phyloP scores from a whole-genome alignment of 2,888 invertebrate genomes.

The Hydropsyche betteni region DNA sequence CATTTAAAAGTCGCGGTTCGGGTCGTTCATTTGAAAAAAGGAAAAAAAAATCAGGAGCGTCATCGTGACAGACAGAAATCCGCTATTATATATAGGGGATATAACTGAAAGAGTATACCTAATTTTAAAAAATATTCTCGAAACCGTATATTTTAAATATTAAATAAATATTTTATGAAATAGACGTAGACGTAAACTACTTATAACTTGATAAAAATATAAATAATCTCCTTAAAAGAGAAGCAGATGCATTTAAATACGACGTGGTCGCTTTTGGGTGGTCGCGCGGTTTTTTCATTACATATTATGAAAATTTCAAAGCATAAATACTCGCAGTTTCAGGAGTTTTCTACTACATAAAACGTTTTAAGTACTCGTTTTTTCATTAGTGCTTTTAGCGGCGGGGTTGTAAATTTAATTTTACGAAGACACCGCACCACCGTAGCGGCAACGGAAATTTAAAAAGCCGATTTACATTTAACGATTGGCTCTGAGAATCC shows the following conservation, averaged over 20 bases:
- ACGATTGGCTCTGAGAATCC: too few species aligned
- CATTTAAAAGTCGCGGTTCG: too few species aligned
- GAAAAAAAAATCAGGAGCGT: too few species aligned
- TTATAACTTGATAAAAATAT: constrained; percentile 7
- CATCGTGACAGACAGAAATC: too few species aligned
- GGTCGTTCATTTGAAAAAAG: too few species aligned
- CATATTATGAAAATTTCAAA: constrained; percentile 16
- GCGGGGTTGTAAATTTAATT: constrained; percentile 13
- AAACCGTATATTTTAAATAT: too few species aligned
- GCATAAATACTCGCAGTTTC: neutral
- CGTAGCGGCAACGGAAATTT: too few species aligned
- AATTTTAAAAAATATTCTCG: too few species aligned
- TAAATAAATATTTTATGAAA: too few species aligned
- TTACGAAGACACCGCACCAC: neutral
- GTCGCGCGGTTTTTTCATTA: neutral
- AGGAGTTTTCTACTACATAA: constrained; percentile 14
- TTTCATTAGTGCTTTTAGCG: constrained; percentile 14
- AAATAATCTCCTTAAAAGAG: neutral
- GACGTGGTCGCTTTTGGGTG: neutral
- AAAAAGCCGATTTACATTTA: too few species aligned
- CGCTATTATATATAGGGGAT: too few species aligned
- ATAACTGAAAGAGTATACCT: too few species aligned
- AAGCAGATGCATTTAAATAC: constrained; percentile 4
- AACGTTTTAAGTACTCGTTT: constrained; percentile 7
- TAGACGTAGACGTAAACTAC: neutral